Evolutionary conservation across 1,140 invertebrate species (phyloP).

Genomic region (Dryas iulia): DNA sequence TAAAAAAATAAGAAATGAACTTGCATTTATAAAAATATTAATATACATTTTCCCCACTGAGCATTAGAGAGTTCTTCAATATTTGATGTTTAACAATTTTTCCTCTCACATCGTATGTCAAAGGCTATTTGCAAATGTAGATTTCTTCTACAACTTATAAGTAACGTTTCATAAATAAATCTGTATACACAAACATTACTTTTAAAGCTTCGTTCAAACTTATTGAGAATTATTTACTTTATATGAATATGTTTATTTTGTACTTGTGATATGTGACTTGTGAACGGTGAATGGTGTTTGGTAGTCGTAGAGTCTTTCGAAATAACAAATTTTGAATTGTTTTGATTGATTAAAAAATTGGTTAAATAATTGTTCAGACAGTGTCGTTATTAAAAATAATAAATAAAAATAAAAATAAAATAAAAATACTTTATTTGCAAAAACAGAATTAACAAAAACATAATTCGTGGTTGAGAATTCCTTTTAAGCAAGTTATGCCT

Average conservation of each 20-base stretch:
- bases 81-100: neutral
- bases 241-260: neutral
- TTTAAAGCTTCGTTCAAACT: neutral
- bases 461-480: no score
- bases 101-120: neutral
- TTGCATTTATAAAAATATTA: neutral
- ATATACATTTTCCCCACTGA: neutral
- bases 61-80: neutral
- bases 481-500: no score
- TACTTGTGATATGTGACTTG: neutral
- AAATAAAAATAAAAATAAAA: no score
- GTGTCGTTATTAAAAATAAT: no score
- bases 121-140: slow-evolving; percentile 4
- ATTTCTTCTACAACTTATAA: neutral
- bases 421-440: no score
- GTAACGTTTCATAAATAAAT: neutral
- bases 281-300: neutral
- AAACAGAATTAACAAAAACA: no score
- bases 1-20: neutral
- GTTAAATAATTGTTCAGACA: no score
- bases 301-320: neutral
- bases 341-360: neutral
- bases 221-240: neutral
- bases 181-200: neutral
- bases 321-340: neutral